Base-by-base conservation (phyloP, 2,888 invertebrate genomes). In the Xylocampa areola region DNA sequence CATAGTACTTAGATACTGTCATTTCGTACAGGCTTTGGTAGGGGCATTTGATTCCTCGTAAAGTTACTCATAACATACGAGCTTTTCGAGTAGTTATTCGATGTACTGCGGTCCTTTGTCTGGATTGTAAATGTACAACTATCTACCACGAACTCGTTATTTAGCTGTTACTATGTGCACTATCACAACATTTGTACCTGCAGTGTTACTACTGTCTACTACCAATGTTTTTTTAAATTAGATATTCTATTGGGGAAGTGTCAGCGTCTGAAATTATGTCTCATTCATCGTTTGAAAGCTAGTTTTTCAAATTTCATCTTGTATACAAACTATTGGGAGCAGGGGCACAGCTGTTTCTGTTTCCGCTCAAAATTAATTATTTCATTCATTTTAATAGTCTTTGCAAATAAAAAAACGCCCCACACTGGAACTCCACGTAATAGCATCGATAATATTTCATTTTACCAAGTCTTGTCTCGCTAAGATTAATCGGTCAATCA, bases 401-500 rank as follows among this genome's bases (percentile, higher is more conserved):
- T 40, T 48, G 23, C 21, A 47, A 49, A 30, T 60, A 49, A 58
- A 49, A n/a, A 39, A 50, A 5, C 43, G 27, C 32, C 40, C 27
- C 17, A 62, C 41, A 41, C 50, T 44, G 16, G 41, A 58, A 37
- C 17, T 62, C 8, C 13, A 49, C 37, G 49, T 50, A 25, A 33
- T 60, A 53, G 51, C 39, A 64, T 73, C 58, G 43, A 64, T 60
- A 61, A 68, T 71, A 67, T 73, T 68, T 68, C 30, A 65, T 70
- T 60, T 72, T 68, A 59, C 45, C 67, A 55, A 68, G 68, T 70
- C 74, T 77, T 75, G 76, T 81, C 79, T 80, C 76, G 77, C 77
- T 79, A 76, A 89, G 88, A 91, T 92, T 91, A 87, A 92, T 92
- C 90, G 87, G 86, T 87, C 87, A 87, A 92, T 93, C 92, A 90